A percentile compares a stretch with the other conserved stretches of the same genome.
phyloP scores from a whole-genome alignment of 2,888 invertebrate genomes.

The Tenthredo notha region DNA sequence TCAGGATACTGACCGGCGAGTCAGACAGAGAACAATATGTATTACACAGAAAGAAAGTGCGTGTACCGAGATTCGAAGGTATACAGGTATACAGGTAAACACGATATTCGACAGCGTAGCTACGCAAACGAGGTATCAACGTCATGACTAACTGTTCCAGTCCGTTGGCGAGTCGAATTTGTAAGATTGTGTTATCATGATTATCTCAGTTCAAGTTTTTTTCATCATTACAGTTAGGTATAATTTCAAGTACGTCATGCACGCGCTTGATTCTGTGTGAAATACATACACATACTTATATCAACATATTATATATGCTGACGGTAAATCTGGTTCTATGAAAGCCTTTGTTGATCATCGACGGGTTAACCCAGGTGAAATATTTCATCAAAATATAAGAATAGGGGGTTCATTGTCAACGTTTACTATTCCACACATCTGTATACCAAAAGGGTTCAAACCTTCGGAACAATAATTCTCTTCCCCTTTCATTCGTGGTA shows the following conservation, averaged over 20 bases:
- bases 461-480: slow-evolving; percentile 10
- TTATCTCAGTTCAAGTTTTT: too few relatives aligned
- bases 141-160: too few relatives aligned
- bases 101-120: too few relatives aligned
- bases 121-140: too few relatives aligned
- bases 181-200: too few relatives aligned
- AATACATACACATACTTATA: not conserved
- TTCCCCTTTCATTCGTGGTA: not conserved
- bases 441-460: not conserved
- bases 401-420: not conserved
- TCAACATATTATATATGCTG: not conserved
- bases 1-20: too few relatives aligned
- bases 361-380: not conserved
- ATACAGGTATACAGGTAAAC: too few relatives aligned
- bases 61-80: too few relatives aligned
- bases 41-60: too few relatives aligned
- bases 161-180: too few relatives aligned
- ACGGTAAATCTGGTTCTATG: not conserved
- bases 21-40: too few relatives aligned
- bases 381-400: slow-evolving; percentile 6
- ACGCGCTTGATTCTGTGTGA: not conserved
- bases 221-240: not conserved
- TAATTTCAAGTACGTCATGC: not conserved
- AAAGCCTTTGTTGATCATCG: not conserved
- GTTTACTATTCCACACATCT: not conserved